Evolutionary conservation across 1,140 invertebrate species (phyloP), one percentile per base, ranked within the genome.

Genomic region (Pygmarrhopalites habei): DNA sequence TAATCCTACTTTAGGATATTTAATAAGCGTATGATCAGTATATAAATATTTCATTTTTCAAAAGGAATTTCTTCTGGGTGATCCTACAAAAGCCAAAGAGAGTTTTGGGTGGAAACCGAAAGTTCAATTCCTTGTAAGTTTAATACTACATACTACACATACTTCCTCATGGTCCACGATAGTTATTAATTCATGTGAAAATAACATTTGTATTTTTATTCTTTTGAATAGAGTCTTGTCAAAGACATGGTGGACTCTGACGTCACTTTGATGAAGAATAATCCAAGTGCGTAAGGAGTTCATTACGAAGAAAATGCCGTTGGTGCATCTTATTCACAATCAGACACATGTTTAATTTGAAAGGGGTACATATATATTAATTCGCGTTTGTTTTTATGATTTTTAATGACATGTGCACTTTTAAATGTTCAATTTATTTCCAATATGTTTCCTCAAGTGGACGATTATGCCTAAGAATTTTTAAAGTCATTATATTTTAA

Each of bases 241-340:
- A 85, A 86, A 72, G 95, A 98, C 75, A 99, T 99, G 95, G 86
- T 99, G 78, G 83, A 87, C n/a, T 82, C 88, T 14, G 95, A 99
- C 79, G 81, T 98, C 10, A 82, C 84, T 64, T 77, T 98, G 23
- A 98, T 98, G 95, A 90, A 84, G 73, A 84, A 82, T 62, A 90
- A 97, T 80, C 93, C 95, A n/a, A 79, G 79, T 58, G 90, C 91
- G 63, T 93, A 80, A 80, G 19, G n/a, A n/a, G n/a, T n/a, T n/a
- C n/a, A n/a, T n/a, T n/a, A n/a, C n/a, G n/a, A n/a, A n/a, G n/a
- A n/a, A n/a, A n/a, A n/a, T n/a, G n/a, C n/a, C n/a, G n/a, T n/a
- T n/a, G n/a, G n/a, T n/a, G n/a, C n/a, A n/a, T n/a, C n/a, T n/a
- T n/a, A n/a, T n/a, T n/a, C n/a, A n/a, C n/a, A n/a, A n/a, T n/a